phyloP scores from a whole-genome alignment of 2,888 invertebrate genomes.

The Mimumesa dahlbomi region DNA sequence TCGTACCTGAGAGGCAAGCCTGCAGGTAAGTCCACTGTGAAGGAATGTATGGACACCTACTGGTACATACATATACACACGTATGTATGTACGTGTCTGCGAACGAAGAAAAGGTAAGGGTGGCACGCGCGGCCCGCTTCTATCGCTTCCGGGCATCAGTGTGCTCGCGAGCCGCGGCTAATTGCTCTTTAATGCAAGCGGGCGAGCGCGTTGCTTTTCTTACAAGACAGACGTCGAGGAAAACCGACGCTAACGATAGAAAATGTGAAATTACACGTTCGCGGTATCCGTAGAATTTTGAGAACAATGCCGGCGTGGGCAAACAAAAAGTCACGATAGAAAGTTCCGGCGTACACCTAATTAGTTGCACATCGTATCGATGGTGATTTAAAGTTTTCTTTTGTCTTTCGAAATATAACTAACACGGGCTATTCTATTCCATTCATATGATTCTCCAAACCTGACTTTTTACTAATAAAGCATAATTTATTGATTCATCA shows the following conservation, averaged over 20 bases:
- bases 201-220: slow-evolving; percentile 70
- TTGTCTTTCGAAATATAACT: too few species aligned
- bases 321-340: too few species aligned
- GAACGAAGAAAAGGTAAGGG: slow-evolving; percentile 69
- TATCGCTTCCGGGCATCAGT: slow-evolving; percentile 79
- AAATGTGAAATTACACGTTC: background rate
- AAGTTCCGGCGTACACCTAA: too few species aligned
- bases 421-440: too few species aligned
- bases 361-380: too few species aligned
- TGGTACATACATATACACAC: background rate
- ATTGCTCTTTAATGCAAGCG: slow-evolving; percentile 78
- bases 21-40: slow-evolving; percentile 13
- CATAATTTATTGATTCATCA: too few species aligned
- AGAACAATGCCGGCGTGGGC: too few species aligned
- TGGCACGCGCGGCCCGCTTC: slow-evolving; percentile 78
- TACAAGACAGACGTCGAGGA: slow-evolving; percentile 49
- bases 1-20: slow-evolving; percentile 29
- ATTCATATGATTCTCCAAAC: too few species aligned
- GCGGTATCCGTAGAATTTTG: too few species aligned
- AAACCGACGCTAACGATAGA: slow-evolving; percentile 36
- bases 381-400: too few species aligned
- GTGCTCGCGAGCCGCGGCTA: slow-evolving; percentile 79
- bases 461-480: too few species aligned
- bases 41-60: background rate
- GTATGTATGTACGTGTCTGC: slow-evolving; percentile 15